Base-by-base conservation (phyloP, 2,888 invertebrate genomes). In the Drosophila lacicola region DNA sequence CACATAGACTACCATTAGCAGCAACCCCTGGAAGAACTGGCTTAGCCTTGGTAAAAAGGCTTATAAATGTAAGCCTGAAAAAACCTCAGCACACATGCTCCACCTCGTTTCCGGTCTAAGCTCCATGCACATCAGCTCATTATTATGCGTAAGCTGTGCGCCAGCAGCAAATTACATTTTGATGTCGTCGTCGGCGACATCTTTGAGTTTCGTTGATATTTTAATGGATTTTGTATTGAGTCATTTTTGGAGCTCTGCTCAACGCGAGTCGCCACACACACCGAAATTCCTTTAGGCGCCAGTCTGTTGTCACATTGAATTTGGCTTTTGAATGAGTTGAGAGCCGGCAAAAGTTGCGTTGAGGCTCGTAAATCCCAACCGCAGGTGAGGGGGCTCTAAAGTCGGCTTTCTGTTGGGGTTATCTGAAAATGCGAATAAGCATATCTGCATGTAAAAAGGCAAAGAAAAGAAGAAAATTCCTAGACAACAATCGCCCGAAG, bases 161-260 rank as follows among this genome's bases (percentile, higher is more conserved):
- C 46, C 63, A 63, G 69, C 66, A 64, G 82, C 84, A 82, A 82
- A 82, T 82, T 82, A 82, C 82, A 82, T 82, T 82, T 82, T 82
- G 88, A 87, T 82, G 88, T 82, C 85, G 79, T 83, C 62, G 50
- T 69, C 39, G 76, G 37, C 57, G 54, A 57, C 83, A 70, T 78
- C 84, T 75, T 73, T 71, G 73, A 68, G 69, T 87, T 82, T 82
- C 88, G 82, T 84, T 82, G 82, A 84, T 82, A 82, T 82, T 84
- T 82, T 82, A 82, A 82, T 82, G 88, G 82, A 82, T 82, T 82
- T 82, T 88, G 71, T 82, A 82, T 82, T 82, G 88, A 87, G 85
- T 68, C 73, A 67, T 70, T 68, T 75, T 87, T 53, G 44, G 64
- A 62, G 51, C 29, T 68, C 42, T 65, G 25, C 41, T 54, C 37